Evolutionary conservation across 1,140 invertebrate species (phyloP).

Genomic region (Xylocopa sonorina): DNA sequence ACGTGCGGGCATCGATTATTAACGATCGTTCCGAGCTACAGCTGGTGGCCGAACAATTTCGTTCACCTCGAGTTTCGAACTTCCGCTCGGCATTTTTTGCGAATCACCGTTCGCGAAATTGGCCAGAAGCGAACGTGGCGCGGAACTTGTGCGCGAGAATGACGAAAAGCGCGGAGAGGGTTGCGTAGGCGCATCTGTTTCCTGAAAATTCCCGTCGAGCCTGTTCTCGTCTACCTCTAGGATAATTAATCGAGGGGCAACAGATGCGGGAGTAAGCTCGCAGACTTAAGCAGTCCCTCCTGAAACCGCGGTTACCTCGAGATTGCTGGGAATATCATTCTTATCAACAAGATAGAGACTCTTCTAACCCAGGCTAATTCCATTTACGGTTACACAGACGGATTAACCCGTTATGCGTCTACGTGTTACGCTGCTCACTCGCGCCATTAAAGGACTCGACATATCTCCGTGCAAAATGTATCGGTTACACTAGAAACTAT

Average conservation of each 20-base stretch:
- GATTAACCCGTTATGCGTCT: too few species aligned
- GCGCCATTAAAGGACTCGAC: too few species aligned
- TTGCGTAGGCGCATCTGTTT: neutral
- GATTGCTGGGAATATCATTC: slow-evolving; percentile 3
- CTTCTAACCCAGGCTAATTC: neutral
- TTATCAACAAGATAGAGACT: neutral
- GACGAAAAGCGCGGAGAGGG: neutral
- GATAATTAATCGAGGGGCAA: slow-evolving; percentile 36
- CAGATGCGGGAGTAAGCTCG: slow-evolving; percentile 29
- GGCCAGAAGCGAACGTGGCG: too few species aligned
- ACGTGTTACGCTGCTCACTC: too few species aligned
- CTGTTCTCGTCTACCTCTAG: too few species aligned
- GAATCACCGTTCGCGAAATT: neutral
- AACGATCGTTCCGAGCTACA: neutral
- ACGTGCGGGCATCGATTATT: slow-evolving; percentile 21
- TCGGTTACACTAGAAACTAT: too few species aligned
- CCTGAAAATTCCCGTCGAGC: slow-evolving; percentile 1
- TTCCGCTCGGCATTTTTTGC: neutral
- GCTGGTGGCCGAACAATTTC: slow-evolving; percentile 6
- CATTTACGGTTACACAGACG: neutral
- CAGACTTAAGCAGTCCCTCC: slow-evolving; percentile 1
- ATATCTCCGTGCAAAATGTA: too few species aligned
- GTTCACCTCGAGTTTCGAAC: neutral
- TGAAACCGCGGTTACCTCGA: neutral
- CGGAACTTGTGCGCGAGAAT: too few species aligned